Conservation (phyloP, 2,113 vertebrate genomes). For the Myanophis thanlyinensis region DNA sequence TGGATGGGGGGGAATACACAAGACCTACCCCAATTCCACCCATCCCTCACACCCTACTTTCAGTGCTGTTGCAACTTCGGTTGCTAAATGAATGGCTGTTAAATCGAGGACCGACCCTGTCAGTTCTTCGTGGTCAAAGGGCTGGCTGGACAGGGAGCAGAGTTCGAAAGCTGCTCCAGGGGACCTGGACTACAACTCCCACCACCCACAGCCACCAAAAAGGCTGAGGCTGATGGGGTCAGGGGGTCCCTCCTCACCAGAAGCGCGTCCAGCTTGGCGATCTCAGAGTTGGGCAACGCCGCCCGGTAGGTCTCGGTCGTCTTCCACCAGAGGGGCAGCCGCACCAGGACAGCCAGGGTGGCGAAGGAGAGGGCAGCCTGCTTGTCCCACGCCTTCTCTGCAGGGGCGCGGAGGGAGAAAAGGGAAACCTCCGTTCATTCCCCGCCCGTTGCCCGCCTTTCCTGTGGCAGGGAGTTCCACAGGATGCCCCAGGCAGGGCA, state of each 20-base stretch:
- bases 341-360: constrained; percentile 82
- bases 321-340: constrained; percentile 94
- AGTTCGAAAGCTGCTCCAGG: neutral
- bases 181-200: neutral
- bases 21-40: neutral
- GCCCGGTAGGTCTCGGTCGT: constrained; percentile 95
- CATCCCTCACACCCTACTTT: too few species aligned
- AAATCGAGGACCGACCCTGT: too few species aligned
- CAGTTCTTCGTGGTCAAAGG: too few species aligned
- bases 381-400: constrained; percentile 85
- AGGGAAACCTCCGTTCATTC: neutral
- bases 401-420: neutral
- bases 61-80: too few species aligned
- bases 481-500: too few species aligned
- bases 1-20: neutral
- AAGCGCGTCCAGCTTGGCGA: constrained; percentile 79
- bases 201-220: neutral
- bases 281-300: constrained; percentile 83
- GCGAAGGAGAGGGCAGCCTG: constrained; percentile 86
- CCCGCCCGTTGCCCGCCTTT: neutral
- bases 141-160: too few species aligned
- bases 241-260: constrained; percentile 63
- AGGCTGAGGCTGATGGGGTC: neutral
- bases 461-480: neutral
- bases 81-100: too few species aligned